Base-by-base conservation (phyloP, 2,113 vertebrate genomes). In the Malurus alboscapulatus region DNA sequence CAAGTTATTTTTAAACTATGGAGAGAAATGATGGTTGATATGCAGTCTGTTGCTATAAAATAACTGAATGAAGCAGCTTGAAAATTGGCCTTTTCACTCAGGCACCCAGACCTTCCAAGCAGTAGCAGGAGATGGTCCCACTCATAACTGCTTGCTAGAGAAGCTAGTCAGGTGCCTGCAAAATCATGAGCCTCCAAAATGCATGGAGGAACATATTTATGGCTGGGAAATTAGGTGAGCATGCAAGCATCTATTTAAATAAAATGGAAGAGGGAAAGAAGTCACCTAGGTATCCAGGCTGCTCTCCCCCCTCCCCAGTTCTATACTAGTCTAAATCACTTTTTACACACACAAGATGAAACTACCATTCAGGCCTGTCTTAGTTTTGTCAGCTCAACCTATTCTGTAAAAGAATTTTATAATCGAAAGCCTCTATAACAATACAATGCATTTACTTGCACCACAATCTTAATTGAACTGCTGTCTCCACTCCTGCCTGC, bases 381-480 rank as follows among this genome's bases (percentile, higher is more conserved):
- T 90, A 38, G 34, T 59, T 68, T 80, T 68, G 55, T 80, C 92
- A 96, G 69, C 51, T 88, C 67, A 29, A 51, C 26, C 71, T 57
- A 14, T n/a, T 84, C 80, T 24, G 5, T 14, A 17, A 85, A 90
- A 86, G n/a, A 62, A 74, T 71, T 95, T 82, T 77, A 80, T 62
- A 88, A 93, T 59, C 36, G 2, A 67, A 85, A 95, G 67, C 69
- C 34, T 91, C 63, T n/a, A 14, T 50, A 93, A 79, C 47, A 92
- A 78, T 34, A 59, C 22, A 92, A 88, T 0, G 11, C 48, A 94
- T 93, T 95, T 94, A 93, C 77, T 66, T 87, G 54, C 71, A 84
- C 67, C 71, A 79, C 62, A 61, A 24, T 74, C 59, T 95, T 94
- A 96, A 96, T 11, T 92, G 78, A 97, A 93, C 44, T 0, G 2